phyloP scores from a whole-genome alignment of 2,888 invertebrate species.

The Lordiphosa andalusiaca region DNA sequence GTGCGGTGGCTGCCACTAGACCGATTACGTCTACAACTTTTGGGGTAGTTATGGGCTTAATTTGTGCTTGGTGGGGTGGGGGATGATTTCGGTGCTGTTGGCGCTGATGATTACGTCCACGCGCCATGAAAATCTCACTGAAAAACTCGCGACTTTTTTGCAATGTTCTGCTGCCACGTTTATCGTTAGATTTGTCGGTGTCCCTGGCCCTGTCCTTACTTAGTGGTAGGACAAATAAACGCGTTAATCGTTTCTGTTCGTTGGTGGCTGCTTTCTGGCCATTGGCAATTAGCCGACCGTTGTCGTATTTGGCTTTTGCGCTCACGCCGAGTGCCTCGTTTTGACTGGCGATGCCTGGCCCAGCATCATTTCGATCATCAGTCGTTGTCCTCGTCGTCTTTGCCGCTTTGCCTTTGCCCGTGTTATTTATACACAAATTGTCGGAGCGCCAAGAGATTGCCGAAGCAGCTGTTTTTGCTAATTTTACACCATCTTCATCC shows the following conservation, averaged over 20 bases:
- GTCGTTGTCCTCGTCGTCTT: slow-evolving; percentile 46
- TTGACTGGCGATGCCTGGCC: slow-evolving; percentile 61
- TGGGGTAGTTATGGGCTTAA: slow-evolving; percentile 26
- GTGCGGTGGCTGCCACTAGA: slow-evolving; percentile 40
- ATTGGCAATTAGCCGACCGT: slow-evolving; percentile 60
- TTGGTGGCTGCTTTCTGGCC: slow-evolving; percentile 28
- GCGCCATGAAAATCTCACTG: slow-evolving; percentile 79
- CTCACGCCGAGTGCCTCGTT: slow-evolving; percentile 73
- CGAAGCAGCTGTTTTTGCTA: slow-evolving; percentile 74
- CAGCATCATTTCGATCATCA: slow-evolving; percentile 55
- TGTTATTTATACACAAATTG: slow-evolving; percentile 69
- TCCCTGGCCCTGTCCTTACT: slow-evolving; percentile 11
- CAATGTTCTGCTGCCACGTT: slow-evolving; percentile 53
- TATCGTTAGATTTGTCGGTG: slow-evolving; percentile 1
- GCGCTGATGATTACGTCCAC: slow-evolving; percentile 79
- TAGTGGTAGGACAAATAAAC: slow-evolving; percentile 55
- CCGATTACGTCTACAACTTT: slow-evolving; percentile 50
- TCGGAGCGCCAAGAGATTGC: slow-evolving; percentile 54
- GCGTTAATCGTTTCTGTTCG: slow-evolving; percentile 64
- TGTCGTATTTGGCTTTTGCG: slow-evolving; percentile 43
- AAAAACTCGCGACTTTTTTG: slow-evolving; percentile 76
- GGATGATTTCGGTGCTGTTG: slow-evolving; percentile 52
- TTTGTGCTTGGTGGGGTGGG: slow-evolving; percentile 24
- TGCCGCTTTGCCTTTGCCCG: slow-evolving; percentile 57
- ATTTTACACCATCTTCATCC: slow-evolving; percentile 52